Conservation (phyloP, 23 tunicate genomes). For the Ciona savignyi region DNA sequence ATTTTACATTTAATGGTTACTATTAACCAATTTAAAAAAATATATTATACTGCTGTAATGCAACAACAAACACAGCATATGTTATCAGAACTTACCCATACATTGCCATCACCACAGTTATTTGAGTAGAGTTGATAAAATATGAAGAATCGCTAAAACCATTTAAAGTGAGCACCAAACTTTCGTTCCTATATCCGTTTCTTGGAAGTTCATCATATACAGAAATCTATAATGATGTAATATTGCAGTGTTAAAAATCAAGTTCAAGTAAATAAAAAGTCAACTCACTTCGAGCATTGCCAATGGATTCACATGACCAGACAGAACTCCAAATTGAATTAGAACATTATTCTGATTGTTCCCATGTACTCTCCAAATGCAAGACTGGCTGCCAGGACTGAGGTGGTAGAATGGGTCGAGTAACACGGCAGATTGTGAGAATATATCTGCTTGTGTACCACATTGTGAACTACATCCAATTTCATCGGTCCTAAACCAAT, state of each 20-base stretch:
- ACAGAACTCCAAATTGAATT: constrained; percentile 22
- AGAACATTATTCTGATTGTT: constrained; percentile 27
- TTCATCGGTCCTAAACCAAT: constrained; percentile 69
- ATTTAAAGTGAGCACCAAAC: constrained; percentile 20
- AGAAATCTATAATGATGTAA: constrained; percentile 14
- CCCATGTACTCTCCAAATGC: constrained; percentile 81
- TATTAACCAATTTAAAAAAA: too few relatives aligned
- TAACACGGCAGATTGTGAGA: background rate
- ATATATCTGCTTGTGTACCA: constrained; percentile 66
- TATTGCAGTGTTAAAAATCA: background rate
- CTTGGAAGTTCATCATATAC: constrained; percentile 25
- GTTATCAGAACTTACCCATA: constrained; percentile 21
- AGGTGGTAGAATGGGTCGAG: background rate
- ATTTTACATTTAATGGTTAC: too few relatives aligned
- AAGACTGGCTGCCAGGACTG: background rate
- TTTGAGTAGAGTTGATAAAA: constrained; percentile 17
- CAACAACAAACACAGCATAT: too few relatives aligned
- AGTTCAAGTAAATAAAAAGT: too few relatives aligned
- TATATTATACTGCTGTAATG: too few relatives aligned
- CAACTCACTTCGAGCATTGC: too few relatives aligned
- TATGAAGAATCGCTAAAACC: constrained; percentile 8
- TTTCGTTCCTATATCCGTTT: background rate
- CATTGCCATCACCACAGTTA: constrained; percentile 26
- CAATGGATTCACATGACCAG: too few relatives aligned
- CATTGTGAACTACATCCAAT: constrained; percentile 87